Evolutionary conservation across 2,113 vertebrate genomes (phyloP).

Genomic region (Toxostoma redivivum): DNA sequence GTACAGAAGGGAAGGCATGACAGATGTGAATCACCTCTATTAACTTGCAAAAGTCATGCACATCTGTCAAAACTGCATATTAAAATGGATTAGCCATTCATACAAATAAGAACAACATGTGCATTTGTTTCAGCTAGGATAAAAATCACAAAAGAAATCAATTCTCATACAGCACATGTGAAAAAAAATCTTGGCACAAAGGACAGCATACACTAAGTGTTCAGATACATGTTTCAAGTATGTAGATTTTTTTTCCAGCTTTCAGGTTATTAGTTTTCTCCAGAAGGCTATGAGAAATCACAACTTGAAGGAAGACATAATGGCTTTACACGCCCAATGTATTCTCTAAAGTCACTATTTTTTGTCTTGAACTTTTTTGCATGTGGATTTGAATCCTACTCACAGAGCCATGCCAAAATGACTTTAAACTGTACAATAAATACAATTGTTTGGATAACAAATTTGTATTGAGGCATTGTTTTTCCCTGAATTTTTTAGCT

Average conservation of each 20-base stretch:
- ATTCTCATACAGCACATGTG: not conserved
- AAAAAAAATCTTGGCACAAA: constrained; percentile 12
- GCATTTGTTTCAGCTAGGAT: constrained; percentile 43
- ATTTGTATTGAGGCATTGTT: not conserved
- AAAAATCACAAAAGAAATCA: constrained; percentile 49
- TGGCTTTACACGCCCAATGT: not conserved
- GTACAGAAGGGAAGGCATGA: not conserved
- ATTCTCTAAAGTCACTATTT: not conserved
- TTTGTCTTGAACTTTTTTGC: not conserved
- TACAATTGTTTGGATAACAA: not conserved
- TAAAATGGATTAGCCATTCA: constrained; percentile 62
- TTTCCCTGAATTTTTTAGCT: not conserved
- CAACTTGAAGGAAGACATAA: not conserved
- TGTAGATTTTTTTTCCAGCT: not conserved
- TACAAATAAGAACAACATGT: constrained; percentile 62
- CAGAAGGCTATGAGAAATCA: not conserved
- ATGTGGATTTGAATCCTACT: not conserved
- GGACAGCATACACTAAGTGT: not conserved
- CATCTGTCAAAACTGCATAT: constrained; percentile 49
- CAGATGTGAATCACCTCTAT: constrained; percentile 45
- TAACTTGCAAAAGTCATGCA: constrained; percentile 58
- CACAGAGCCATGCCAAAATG: not conserved
- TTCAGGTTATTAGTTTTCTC: constrained; percentile 19
- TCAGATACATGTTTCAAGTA: constrained; percentile 1
- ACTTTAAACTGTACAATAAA: not conserved